Conservation (phyloP, 2,888 invertebrate species). For the Brenthis hecate region DNA sequence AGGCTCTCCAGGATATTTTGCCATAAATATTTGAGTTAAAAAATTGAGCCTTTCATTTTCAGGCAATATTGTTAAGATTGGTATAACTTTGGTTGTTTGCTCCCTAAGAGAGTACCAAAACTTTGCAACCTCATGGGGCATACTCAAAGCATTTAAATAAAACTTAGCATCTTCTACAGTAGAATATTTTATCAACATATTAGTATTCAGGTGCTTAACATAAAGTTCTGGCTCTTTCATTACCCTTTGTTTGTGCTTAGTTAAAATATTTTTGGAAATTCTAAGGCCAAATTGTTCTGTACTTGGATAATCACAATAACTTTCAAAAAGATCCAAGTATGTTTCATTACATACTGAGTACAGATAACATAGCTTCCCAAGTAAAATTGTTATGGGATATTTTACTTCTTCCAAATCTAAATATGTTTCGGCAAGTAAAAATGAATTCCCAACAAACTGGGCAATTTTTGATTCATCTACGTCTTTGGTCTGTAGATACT, state of each 20-base stretch:
- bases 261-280: conserved; percentile 50
- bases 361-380: conserved; percentile 41
- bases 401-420: conserved; percentile 14
- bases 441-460: conserved; percentile 52
- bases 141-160: conserved; percentile 44
- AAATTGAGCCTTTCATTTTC: conserved; percentile 47
- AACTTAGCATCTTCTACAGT: conserved; percentile 52
- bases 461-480: conserved; percentile 36
- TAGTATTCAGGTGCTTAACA: conserved; percentile 46
- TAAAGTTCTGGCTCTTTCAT: conserved; percentile 51
- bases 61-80: conserved; percentile 52
- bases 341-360: conserved; percentile 48
- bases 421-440: conserved; percentile 47
- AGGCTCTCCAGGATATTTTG: conserved; percentile 49
- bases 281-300: conserved; percentile 46
- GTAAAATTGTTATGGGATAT: background rate
- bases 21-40: conserved; percentile 50
- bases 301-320: conserved; percentile 18
- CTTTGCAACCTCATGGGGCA: conserved; percentile 43
- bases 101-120: conserved; percentile 55
- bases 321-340: conserved; percentile 58
- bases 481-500: conserved; percentile 43
- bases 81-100: conserved; percentile 42
- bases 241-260: conserved; percentile 56
- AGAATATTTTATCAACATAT: conserved; percentile 47